These are phyloP conservation scores for Pterobdella sp. DNA, from an alignment of 2,888 invertebrate genomes.

Conservation along the genomic window DNA sequence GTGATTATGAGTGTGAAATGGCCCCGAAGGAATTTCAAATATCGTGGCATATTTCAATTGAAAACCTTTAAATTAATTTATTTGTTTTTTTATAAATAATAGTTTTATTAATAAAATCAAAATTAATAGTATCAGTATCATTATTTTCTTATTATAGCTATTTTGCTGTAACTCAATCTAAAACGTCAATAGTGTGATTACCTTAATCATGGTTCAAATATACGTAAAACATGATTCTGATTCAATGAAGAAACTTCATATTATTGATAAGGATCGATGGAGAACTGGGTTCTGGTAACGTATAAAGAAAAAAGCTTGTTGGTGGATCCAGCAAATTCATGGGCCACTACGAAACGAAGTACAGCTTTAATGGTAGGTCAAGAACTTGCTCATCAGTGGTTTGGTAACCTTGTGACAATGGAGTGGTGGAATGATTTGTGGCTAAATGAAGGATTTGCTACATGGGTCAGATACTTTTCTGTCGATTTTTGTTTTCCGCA, in stretches of 20 bases:
- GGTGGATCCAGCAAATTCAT: slow-evolving; percentile 81
- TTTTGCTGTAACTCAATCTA: too few species aligned
- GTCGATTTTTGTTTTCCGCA: slow-evolving; percentile 86
- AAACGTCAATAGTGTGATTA: too few species aligned
- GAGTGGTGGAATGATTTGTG: slow-evolving; percentile 94
- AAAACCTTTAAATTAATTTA: neutral
- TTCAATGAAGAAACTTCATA: too few species aligned
- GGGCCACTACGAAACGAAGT: slow-evolving; percentile 56
- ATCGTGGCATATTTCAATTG: too few species aligned
- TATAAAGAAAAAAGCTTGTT: slow-evolving; percentile 82
- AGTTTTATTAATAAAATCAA: too few species aligned
- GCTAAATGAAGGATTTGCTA: slow-evolving; percentile 92
- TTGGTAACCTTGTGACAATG: slow-evolving; percentile 95
- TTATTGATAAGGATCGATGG: slow-evolving; percentile 91
- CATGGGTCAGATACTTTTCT: slow-evolving; percentile 88
- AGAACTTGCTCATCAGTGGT: slow-evolving; percentile 95
- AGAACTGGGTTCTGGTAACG: slow-evolving; percentile 94
- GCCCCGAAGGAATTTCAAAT: too few species aligned
- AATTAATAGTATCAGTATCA: too few species aligned
- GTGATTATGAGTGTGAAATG: too few species aligned
- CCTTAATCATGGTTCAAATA: too few species aligned
- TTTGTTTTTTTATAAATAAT: neutral
- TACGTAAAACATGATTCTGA: too few species aligned
- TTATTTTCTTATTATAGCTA: too few species aligned
- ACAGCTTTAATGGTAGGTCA: slow-evolving; percentile 69